Base-by-base conservation (phyloP, 2,888 invertebrate species). In the Tortrix viridana region DNA sequence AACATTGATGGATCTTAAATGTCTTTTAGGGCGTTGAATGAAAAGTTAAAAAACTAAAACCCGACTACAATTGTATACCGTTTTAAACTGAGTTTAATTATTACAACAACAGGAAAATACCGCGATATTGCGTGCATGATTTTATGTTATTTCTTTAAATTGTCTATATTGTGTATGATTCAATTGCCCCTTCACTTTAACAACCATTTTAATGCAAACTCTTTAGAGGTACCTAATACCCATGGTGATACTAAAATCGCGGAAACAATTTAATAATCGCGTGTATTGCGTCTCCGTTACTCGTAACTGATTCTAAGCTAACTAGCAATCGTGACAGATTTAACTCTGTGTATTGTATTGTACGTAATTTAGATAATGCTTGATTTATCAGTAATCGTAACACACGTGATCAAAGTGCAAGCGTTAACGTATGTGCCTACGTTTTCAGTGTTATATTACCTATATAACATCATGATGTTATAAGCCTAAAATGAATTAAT, bases 311-410 rank as follows among this genome's bases (percentile, higher is more conserved):
- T 46, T 19, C 20, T 32, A 32, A 20, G 37, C 22, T n/a, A 55
- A 19, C 19, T 19, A 19, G 14, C 20, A 49, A 46, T 52, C 50
- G 50, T 56, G 44, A 57, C 26, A 50, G 46, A 50, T 56, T 56
- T 52, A 38, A 46, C 56, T 26, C 19, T 20, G 49, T 49, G 55
- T 46, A 38, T 55, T 55, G 55, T 61, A 56, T 57, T 46, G 46
- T 46, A 16, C 7, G 50, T 52, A 52, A 57, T 57, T 52, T 62
- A 57, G 56, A 46, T 62, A 52, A 62, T 62, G 56, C 50, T 46
- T 32, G 38, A 48, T 48, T 44, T 37, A 56, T 37, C 37, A 37
- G 6, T 23, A 44, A 44, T 55, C 44, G 23, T 26, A 44, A 26
- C 18, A 43, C 26, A 18, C 37, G 19, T 49, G 32, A 32, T 32